Conservation (phyloP, 2,797 vertebrate genomes). For the Channallabes apus region DNA sequence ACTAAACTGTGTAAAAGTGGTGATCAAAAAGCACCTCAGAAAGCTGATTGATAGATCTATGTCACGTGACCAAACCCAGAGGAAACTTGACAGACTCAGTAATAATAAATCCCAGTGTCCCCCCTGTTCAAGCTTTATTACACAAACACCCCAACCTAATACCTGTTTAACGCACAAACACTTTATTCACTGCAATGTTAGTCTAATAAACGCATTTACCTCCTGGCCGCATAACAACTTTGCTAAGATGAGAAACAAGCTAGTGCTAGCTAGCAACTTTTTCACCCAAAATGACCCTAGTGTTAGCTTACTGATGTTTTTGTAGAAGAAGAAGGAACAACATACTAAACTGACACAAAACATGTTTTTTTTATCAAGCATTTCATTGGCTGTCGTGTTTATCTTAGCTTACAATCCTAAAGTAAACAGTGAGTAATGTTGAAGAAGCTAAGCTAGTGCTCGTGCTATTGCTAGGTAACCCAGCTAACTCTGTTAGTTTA, state of each 20-base stretch:
- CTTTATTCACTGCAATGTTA: not conserved
- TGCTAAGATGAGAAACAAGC: not conserved
- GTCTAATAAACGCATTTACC: not conserved
- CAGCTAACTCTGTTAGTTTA: not conserved
- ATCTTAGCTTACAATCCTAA: not conserved
- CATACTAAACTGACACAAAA: not conserved
- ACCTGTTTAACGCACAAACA: not conserved
- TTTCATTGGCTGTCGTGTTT: not conserved
- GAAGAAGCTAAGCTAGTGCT: slow-evolving; percentile 1
- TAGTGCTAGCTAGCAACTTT: slow-evolving; percentile 9
- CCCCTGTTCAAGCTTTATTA: not conserved
- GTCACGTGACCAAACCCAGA: not conserved
- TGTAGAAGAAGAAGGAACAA: too few relatives aligned
- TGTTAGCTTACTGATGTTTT: not conserved
- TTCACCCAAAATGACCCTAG: not conserved
- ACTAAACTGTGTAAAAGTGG: not conserved
- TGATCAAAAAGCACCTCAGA: not conserved
- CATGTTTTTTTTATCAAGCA: not conserved
- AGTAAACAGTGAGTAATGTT: not conserved
- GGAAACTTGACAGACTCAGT: not conserved
- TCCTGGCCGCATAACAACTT: not conserved
- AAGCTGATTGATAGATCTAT: not conserved
- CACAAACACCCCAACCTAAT: not conserved
- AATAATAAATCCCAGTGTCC: not conserved
- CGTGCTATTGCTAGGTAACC: not conserved